Conservation (phyloP, 1,140 invertebrate genomes). For the Archivesica marissinica region DNA sequence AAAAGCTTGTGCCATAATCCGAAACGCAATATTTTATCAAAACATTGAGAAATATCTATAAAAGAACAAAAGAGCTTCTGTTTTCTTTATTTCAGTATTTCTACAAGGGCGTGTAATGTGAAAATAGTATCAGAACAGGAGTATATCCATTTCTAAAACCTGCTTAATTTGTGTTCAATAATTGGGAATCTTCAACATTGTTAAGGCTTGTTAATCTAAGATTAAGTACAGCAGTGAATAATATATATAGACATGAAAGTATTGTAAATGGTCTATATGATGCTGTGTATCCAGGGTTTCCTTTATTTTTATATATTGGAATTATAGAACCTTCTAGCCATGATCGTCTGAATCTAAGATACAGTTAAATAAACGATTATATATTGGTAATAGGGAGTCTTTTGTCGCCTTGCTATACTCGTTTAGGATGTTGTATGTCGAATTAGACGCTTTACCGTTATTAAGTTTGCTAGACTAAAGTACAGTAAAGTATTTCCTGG, state of each 20-base stretch:
- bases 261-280: slow-evolving; percentile 10
- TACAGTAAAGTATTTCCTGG: not conserved
- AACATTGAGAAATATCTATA: slow-evolving; percentile 49
- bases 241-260: not conserved
- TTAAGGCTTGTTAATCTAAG: not conserved
- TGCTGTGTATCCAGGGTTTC: not conserved
- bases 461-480: not conserved
- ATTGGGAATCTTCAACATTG: slow-evolving; percentile 3
- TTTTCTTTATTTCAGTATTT: not conserved
- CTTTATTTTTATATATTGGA: slow-evolving; percentile 34
- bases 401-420: slow-evolving; percentile 20
- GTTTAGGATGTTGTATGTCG: slow-evolving; percentile 8
- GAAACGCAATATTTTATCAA: slow-evolving; percentile 42
- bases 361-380: slow-evolving; percentile 9
- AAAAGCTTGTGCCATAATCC: slow-evolving; percentile 41
- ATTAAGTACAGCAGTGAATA: slow-evolving; percentile 23
- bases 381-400: not conserved
- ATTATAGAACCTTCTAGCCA: slow-evolving; percentile 25
- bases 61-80: slow-evolving; percentile 52
- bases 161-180: slow-evolving; percentile 26
- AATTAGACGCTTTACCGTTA: not conserved
- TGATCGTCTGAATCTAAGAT: not conserved
- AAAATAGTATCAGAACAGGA: not conserved
- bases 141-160: not conserved
- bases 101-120: slow-evolving; percentile 1